Percentiles rank a stretch among this genome's conserved stretches.
Conservation (phyloP, 2,113 vertebrate genomes). For the Hyaena hyaena region DNA sequence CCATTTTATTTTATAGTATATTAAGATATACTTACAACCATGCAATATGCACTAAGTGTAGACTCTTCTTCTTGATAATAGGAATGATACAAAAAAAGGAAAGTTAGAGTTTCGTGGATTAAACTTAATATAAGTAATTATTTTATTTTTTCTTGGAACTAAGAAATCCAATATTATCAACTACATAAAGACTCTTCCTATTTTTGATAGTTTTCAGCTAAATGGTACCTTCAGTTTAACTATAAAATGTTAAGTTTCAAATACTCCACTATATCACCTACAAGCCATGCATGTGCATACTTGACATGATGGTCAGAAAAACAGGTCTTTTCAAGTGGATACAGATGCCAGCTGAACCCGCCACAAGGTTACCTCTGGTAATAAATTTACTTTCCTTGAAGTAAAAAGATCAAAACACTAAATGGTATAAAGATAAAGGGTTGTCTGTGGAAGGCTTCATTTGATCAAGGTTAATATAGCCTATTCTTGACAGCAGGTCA, state of each 20-base stretch:
- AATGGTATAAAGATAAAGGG: conserved; percentile 5
- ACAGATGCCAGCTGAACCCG: not conserved
- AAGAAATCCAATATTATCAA: not conserved
- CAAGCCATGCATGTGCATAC: not conserved
- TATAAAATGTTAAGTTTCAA: not conserved
- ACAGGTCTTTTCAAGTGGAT: not conserved
- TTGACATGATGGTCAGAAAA: not conserved
- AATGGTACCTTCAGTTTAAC: not conserved
- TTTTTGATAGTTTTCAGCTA: not conserved
- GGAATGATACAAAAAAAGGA: not conserved
- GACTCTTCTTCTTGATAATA: not conserved
- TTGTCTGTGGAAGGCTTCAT: not conserved
- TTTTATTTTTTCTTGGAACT: not conserved
- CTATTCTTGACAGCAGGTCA: not conserved
- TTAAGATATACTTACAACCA: not conserved
- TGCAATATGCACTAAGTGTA: not conserved
- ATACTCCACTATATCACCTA: not conserved
- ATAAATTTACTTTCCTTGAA: conserved; percentile 24
- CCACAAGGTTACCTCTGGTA: not conserved
- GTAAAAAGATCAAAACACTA: not conserved
- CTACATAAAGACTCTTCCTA: not conserved
- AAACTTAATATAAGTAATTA: not conserved
- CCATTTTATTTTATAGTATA: not conserved
- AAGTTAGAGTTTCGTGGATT: not conserved
- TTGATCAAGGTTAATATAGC: not conserved